Evolutionary conservation across 2,888 invertebrate species (phyloP).

Genomic region (Callinectes sapidus): DNA sequence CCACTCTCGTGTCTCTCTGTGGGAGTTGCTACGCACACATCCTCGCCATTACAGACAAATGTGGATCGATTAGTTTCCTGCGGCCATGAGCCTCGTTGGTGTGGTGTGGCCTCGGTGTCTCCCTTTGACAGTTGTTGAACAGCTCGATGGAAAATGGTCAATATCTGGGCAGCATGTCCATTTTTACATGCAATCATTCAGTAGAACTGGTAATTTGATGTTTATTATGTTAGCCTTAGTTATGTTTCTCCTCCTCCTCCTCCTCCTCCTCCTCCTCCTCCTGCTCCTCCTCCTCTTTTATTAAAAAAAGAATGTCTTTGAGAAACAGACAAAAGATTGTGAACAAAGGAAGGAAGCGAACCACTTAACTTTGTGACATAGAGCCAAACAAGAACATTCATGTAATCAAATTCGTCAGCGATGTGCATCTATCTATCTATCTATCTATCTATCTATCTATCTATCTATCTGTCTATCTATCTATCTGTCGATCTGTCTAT

Average conservation of each 20-base stretch:
- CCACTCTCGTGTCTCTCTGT: not conserved
- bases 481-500: not conserved
- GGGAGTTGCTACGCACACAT: not conserved
- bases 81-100: not conserved
- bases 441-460: not conserved
- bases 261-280: slow-evolving; percentile 10
- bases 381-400: not conserved
- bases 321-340: not conserved
- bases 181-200: not conserved
- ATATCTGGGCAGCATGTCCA: not conserved
- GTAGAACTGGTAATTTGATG: too few species aligned
- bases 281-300: not conserved
- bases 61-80: not conserved
- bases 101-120: not conserved
- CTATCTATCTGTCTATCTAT: not conserved
- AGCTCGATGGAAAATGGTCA: not conserved
- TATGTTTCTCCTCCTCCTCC: slow-evolving; percentile 14
- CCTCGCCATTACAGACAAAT: not conserved
- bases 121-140: not conserved
- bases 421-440: not conserved
- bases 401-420: not conserved
- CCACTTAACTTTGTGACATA: not conserved
- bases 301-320: not conserved
- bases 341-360: not conserved
- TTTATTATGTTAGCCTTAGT: too few species aligned